A percentile compares a stretch with the other conserved stretches of the same genome.
These are phyloP conservation scores for Campylorhamphus procurvoides DNA, from an alignment of 2,113 vertebrate species.

Conservation along the genomic window DNA sequence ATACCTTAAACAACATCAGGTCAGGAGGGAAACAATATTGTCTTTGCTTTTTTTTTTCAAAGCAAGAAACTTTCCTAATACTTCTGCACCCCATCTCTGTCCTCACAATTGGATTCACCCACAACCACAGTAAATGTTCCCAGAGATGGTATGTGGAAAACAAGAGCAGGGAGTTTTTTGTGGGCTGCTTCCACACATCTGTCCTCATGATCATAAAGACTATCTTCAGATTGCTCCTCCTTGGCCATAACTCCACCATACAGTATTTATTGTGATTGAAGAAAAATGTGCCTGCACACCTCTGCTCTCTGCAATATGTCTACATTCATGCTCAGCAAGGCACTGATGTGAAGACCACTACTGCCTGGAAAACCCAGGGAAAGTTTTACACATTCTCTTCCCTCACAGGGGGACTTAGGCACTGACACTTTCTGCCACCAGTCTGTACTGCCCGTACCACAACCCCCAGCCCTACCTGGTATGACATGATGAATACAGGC, in stretches of 20 bases:
- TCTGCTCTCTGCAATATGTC: not conserved
- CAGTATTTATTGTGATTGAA: not conserved
- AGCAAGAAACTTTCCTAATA: not conserved
- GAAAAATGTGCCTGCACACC: not conserved
- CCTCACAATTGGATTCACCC: not conserved
- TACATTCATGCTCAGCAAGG: not conserved
- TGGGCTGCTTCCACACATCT: not conserved
- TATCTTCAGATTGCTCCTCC: not conserved
- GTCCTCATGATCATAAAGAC: not conserved
- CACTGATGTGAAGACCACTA: not conserved
- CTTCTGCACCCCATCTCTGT: not conserved
- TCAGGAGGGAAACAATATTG: not conserved
- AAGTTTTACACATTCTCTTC: not conserved
- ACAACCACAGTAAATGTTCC: not conserved
- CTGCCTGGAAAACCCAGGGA: not conserved
- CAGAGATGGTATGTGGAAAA: not conserved
- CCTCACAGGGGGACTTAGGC: rapidly evolving
- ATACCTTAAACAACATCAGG: not conserved
- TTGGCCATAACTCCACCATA: not conserved
- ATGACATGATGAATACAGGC: not conserved
- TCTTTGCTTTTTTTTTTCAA: not conserved
- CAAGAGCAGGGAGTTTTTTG: not conserved
- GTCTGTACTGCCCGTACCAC: rapidly evolving
- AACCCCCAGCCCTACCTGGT: not conserved
- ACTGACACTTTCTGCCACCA: not conserved